Conservation (phyloP, 2,797 vertebrate species). For the Amblyopsis hoosieri region DNA sequence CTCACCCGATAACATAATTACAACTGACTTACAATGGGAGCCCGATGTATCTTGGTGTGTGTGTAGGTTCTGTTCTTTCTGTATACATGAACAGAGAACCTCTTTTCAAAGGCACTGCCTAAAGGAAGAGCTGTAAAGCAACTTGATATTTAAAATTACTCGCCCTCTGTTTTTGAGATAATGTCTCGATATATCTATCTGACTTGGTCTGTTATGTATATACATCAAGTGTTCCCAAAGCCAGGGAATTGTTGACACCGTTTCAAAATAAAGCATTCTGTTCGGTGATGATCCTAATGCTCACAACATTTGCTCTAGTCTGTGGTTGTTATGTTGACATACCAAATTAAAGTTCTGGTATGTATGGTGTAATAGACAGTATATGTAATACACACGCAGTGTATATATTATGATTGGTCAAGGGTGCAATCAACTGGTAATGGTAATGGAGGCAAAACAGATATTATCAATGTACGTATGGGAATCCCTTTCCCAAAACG, state of each 20-base stretch:
- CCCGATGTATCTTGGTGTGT: background rate
- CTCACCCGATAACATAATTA: background rate
- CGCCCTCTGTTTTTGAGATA: conserved; percentile 22
- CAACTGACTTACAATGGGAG: background rate
- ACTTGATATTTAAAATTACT: conserved; percentile 44
- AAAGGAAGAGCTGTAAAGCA: conserved; percentile 27
- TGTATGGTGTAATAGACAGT: too few species aligned
- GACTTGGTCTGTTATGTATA: conserved; percentile 9
- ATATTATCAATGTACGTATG: background rate
- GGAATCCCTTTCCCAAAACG: background rate
- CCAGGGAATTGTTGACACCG: background rate
- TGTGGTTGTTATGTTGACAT: too few species aligned
- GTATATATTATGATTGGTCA: too few species aligned
- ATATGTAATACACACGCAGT: too few species aligned
- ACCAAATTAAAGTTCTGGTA: too few species aligned
- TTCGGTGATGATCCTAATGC: too few species aligned
- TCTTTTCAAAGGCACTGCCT: conserved; percentile 28
- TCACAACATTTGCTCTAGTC: too few species aligned
- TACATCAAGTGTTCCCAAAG: conserved; percentile 8
- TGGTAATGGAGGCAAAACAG: background rate
- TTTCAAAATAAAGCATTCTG: background rate
- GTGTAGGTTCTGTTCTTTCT: background rate
- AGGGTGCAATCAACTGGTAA: too few species aligned
- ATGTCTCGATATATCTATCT: background rate
- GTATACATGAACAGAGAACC: conserved; percentile 17